Evolutionary conservation across 1,140 invertebrate genomes (phyloP), one percentile per base, ranked within the genome.

Genomic region (Limonius californicus): DNA sequence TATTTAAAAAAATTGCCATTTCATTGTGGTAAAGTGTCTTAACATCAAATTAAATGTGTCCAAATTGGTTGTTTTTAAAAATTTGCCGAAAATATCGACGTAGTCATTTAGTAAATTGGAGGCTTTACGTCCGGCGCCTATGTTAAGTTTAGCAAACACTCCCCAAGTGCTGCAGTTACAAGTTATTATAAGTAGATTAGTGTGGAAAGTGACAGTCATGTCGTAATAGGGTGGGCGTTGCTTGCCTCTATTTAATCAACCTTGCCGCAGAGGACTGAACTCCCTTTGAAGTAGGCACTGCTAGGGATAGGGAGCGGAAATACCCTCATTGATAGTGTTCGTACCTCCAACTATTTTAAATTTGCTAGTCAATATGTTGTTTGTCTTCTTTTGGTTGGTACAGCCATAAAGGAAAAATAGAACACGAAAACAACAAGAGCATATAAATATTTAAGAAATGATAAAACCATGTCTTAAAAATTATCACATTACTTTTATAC

Each of bases 151-250:
- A 20, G 32, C 18, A 43, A 35, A 57, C 18, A 57, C 16, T 14
- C 27, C 19, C 56, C 56, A 59, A 61, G 56, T 53, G 56, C 47
- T 59, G 53, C 54, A 58, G 18, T 66, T 63, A 50, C 56, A 57
- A 59, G 57, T 69, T 67, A 69, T 69, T 69, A 69, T 69, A 69
- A 69, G 65, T 45, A 68, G 66, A 69, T 69, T 68, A 68, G 66
- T 61, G 63, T 64, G 61, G 66, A 69, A 69, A 69, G 66, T 69
- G 68, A 69, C 68, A 69, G 68, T 69, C 68, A 69, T 63, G 63
- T 53, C 54, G 63, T 69, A 67, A 69, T 69, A 67, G 65, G 65
- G 63, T 69, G 63, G 68, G 68, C 68, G 68, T 55, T 55, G 19
- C 45, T 50, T 42, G 35, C 32, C 32, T 58, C 20, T 58, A 58